These are phyloP conservation scores for Corythornis madagascariensis DNA, from an alignment of 2,113 vertebrate species.

Conservation along the genomic window DNA sequence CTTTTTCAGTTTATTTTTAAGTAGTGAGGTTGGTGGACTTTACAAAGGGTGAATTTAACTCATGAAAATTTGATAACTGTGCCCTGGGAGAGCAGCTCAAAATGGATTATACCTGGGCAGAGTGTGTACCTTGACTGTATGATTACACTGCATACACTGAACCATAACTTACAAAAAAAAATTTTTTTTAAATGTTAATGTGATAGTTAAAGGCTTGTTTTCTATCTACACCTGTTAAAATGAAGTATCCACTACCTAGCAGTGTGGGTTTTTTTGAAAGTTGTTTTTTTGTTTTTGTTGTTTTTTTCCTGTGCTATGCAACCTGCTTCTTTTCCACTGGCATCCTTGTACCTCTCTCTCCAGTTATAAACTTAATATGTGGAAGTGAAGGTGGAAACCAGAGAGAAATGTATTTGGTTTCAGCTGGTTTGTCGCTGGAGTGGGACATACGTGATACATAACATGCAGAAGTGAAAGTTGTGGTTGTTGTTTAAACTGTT, in stretches of 20 bases:
- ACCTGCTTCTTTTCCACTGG: neutral
- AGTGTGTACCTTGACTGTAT: neutral
- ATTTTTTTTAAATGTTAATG: neutral
- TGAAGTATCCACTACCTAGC: neutral
- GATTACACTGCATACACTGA: neutral
- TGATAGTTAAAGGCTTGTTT: neutral
- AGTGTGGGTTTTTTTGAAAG: neutral
- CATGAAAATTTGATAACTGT: neutral
- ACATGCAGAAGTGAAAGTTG: neutral
- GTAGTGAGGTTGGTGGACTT: neutral
- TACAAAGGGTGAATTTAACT: neutral
- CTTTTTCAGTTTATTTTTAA: neutral
- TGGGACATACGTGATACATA: rapidly evolving
- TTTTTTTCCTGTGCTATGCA: neutral
- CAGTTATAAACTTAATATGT: neutral
- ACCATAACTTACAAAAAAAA: neutral
- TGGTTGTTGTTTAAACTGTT: neutral
- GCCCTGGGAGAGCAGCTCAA: neutral
- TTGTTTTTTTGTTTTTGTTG: neutral
- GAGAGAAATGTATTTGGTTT: neutral
- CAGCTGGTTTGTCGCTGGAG: neutral
- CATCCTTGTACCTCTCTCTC: neutral
- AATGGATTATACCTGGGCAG: neutral
- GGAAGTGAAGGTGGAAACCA: neutral
- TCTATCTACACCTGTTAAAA: neutral